Evolutionary conservation across 2,797 vertebrate species (phyloP).

Genomic region (Molossus molossus): DNA sequence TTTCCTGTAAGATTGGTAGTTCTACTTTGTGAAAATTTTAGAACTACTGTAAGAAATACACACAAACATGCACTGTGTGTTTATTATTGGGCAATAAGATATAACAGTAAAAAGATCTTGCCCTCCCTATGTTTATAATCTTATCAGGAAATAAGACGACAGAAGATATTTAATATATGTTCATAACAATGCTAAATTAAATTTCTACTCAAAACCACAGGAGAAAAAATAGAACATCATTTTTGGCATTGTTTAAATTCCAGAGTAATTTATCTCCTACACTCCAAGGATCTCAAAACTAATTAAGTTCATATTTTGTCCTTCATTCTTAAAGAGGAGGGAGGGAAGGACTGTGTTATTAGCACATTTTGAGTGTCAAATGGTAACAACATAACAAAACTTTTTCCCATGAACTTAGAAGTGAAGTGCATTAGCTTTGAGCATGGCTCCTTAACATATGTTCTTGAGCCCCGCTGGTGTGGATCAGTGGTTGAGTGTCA

Average conservation of each 20-base stretch:
- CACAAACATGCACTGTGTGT: background rate
- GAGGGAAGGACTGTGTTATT: slow-evolving; percentile 47
- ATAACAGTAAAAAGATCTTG: background rate
- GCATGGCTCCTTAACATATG: slow-evolving; percentile 32
- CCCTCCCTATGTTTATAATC: background rate
- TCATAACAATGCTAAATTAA: slow-evolving; percentile 48
- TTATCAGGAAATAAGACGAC: slow-evolving; percentile 10
- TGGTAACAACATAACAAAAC: slow-evolving; percentile 68
- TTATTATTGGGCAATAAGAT: background rate
- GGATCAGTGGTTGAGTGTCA: too few relatives aligned
- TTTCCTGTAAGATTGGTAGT: background rate
- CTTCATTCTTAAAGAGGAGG: slow-evolving; percentile 67
- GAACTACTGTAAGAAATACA: slow-evolving; percentile 38
- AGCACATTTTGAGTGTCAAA: slow-evolving; percentile 59
- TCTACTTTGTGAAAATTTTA: slow-evolving; percentile 35
- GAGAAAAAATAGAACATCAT: slow-evolving; percentile 1
- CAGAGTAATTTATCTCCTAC: slow-evolving; percentile 81
- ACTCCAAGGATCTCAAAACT: slow-evolving; percentile 69
- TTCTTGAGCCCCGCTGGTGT: background rate
- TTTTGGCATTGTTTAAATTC: slow-evolving; percentile 69
- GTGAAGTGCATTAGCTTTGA: slow-evolving; percentile 48
- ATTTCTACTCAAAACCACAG: slow-evolving; percentile 44
- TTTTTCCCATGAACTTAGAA: slow-evolving; percentile 30
- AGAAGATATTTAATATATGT: slow-evolving; percentile 7
- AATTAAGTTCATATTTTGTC: slow-evolving; percentile 77